phyloP scores from a whole-genome alignment of 1,140 invertebrate species.

The Hetaerina americana region DNA sequence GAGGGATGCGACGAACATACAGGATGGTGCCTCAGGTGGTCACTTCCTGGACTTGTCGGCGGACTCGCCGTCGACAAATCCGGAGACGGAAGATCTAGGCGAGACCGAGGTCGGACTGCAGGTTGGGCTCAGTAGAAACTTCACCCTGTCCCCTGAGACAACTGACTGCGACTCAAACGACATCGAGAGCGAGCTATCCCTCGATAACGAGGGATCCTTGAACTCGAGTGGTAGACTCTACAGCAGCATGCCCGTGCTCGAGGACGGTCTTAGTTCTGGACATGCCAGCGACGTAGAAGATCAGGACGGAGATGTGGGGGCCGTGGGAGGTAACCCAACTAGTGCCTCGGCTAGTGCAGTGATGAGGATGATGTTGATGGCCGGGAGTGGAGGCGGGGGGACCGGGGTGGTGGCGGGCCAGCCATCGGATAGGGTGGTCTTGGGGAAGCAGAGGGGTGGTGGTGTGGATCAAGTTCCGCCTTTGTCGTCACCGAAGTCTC shows the following conservation, averaged over 20 bases:
- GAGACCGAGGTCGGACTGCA: conserved; percentile 42
- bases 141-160: conserved; percentile 84
- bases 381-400: conserved; percentile 10
- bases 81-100: conserved; percentile 46
- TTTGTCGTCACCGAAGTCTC: conserved; percentile 5
- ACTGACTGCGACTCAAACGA: conserved; percentile 92
- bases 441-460: conserved; percentile 11
- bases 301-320: background rate
- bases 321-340: conserved; percentile 6
- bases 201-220: conserved; percentile 31
- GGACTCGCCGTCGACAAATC: conserved; percentile 36
- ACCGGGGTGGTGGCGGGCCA: conserved; percentile 15
- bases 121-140: conserved; percentile 53
- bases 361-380: background rate
- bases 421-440: conserved; percentile 16
- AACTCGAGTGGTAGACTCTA: conserved; percentile 34
- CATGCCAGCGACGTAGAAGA: conserved; percentile 78
- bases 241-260: conserved; percentile 81
- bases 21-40: background rate
- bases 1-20: conserved; percentile 41
- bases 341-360: background rate
- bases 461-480: conserved; percentile 11
- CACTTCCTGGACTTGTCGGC: conserved; percentile 46
- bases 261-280: conserved; percentile 83
- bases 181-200: conserved; percentile 64